phyloP scores from a whole-genome alignment of 1,140 invertebrate genomes.

The Leguminivora glycinivorella region DNA sequence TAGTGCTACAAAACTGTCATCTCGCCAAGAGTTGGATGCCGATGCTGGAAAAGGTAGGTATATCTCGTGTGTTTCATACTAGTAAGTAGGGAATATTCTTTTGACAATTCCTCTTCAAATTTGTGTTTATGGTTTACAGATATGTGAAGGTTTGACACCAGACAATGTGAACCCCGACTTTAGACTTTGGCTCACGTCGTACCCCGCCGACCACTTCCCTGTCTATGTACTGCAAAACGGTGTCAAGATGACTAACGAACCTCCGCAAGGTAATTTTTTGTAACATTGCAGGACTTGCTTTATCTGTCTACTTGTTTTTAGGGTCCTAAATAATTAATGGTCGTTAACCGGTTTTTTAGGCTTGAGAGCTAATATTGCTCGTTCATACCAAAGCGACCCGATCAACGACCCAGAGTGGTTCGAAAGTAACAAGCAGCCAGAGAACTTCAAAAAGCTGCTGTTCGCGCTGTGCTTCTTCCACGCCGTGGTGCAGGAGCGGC shows the following conservation, averaged over 20 bases:
- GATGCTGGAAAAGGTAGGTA: constrained; percentile 86
- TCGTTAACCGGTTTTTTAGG: constrained; percentile 53
- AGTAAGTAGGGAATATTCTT: background rate
- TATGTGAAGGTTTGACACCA: constrained; percentile 88
- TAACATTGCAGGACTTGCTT: too few species aligned
- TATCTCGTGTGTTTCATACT: background rate
- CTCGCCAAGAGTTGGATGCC: constrained; percentile 97
- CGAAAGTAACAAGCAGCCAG: constrained; percentile 87
- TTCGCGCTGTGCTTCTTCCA: constrained; percentile 97
- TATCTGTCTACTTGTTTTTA: too few species aligned
- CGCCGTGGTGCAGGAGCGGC: constrained; percentile 91
- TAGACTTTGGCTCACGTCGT: constrained; percentile 96
- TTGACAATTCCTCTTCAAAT: background rate
- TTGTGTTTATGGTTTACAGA: constrained; percentile 64
- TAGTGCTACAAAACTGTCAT: constrained; percentile 98
- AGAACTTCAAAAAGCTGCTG: constrained; percentile 91
- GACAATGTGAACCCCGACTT: constrained; percentile 92
- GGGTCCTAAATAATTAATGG: background rate
- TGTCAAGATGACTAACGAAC: constrained; percentile 98
- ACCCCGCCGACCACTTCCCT: constrained; percentile 94
- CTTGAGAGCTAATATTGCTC: constrained; percentile 85
- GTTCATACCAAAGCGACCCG: constrained; percentile 92
- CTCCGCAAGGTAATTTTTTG: constrained; percentile 84
- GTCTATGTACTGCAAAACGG: constrained; percentile 95
- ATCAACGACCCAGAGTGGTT: constrained; percentile 94